phyloP scores from a whole-genome alignment of 2,113 vertebrate species.

The Psettodes erumei region DNA sequence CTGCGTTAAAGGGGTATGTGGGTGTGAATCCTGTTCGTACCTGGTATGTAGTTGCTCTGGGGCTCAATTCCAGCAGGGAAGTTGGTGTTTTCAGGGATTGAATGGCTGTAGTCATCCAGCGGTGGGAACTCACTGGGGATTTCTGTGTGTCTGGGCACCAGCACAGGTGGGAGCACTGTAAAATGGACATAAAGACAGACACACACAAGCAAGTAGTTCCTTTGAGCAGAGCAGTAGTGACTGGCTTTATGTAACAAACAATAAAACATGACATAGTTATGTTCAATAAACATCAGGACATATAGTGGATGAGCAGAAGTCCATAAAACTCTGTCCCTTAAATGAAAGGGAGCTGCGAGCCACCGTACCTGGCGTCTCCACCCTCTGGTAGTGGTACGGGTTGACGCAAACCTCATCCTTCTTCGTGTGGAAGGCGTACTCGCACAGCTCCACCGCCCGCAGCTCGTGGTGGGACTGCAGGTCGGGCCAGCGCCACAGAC shows the following conservation, averaged over 20 bases:
- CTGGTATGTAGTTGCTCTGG: slow-evolving; percentile 99
- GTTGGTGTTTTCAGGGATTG: slow-evolving; percentile 99
- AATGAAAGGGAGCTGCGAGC: too few relatives aligned
- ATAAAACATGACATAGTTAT: not conserved
- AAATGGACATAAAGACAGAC: slow-evolving; percentile 9
- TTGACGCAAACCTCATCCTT: slow-evolving; percentile 99
- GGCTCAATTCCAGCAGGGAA: slow-evolving; percentile 98
- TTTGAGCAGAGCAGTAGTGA: slow-evolving; percentile 5
- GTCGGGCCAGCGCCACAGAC: slow-evolving; percentile 98
- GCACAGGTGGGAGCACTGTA: slow-evolving; percentile 94
- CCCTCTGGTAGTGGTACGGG: slow-evolving; percentile 98
- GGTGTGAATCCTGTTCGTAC: slow-evolving; percentile 75
- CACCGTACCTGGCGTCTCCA: slow-evolving; percentile 94
- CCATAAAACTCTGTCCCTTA: too few relatives aligned
- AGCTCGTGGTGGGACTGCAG: slow-evolving; percentile 99
- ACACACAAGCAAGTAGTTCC: not conserved
- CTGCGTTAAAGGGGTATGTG: too few relatives aligned
- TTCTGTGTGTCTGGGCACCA: slow-evolving; percentile 96
- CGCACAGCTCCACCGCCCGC: slow-evolving; percentile 96
- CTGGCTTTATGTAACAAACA: not conserved
- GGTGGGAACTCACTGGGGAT: slow-evolving; percentile 96
- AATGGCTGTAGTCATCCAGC: slow-evolving; percentile 98
- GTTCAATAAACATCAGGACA: not conserved
- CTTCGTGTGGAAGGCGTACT: slow-evolving; percentile 98
- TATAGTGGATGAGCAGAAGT: not conserved